Percentiles rank a stretch among this genome's conserved stretches.
Evolutionary conservation across 2,888 invertebrate genomes (phyloP).

Genomic region (Eledone cirrhosa): DNA sequence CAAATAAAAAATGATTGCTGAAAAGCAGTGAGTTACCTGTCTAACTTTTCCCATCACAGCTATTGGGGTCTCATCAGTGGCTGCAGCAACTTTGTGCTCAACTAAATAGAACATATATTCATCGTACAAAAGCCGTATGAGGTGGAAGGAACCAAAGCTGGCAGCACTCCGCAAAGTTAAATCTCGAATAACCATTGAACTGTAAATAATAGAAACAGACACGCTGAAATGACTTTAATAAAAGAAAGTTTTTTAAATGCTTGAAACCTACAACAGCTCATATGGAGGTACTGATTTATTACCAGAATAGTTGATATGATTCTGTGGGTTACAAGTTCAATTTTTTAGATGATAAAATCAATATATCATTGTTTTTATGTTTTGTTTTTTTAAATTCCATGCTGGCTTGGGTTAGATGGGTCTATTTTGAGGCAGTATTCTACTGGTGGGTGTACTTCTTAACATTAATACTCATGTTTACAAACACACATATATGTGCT

Average conservation of each 20-base stretch:
- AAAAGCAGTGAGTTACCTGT: constrained; percentile 27
- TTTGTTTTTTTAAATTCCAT: too few relatives aligned
- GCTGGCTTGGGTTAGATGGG: too few relatives aligned
- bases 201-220: constrained; percentile 62
- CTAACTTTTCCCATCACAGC: constrained; percentile 80
- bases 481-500: too few relatives aligned
- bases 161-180: constrained; percentile 94
- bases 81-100: constrained; percentile 93
- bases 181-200: constrained; percentile 97
- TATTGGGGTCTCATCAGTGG: constrained; percentile 89
- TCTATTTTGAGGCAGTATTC: too few relatives aligned
- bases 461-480: too few relatives aligned
- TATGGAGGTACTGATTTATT: too few relatives aligned
- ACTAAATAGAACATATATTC: constrained; percentile 99
- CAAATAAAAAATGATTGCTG: not conserved
- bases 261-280: too few relatives aligned
- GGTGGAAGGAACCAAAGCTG: constrained; percentile 98
- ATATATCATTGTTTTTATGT: too few relatives aligned
- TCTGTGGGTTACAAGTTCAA: too few relatives aligned
- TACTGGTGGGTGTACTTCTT: too few relatives aligned
- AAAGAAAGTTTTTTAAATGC: too few relatives aligned
- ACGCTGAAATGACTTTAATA: not conserved
- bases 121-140: constrained; percentile 95
- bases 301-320: too few relatives aligned
- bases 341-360: not conserved